phyloP scores from a whole-genome alignment of 2,888 invertebrate species.

The Piscicola geometra region DNA sequence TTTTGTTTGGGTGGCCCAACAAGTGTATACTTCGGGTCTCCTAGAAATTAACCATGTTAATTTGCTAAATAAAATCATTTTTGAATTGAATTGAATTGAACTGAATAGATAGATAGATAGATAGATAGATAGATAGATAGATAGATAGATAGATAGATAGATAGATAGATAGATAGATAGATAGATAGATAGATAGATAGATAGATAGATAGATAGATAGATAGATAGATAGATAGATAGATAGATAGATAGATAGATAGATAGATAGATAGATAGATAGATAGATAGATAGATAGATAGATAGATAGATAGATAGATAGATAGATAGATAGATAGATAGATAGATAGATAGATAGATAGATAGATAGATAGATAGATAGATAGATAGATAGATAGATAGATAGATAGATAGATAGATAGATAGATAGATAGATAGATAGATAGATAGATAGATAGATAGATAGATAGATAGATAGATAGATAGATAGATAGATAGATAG shows the following conservation, averaged over 20 bases:
- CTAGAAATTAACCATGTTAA: no score
- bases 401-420: constrained; percentile 24
- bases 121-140: constrained; percentile 9
- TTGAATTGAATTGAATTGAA: no score
- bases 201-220: constrained; percentile 1
- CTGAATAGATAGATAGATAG: neutral
- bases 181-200: constrained; percentile 7
- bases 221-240: constrained; percentile 22
- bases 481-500: constrained; percentile 20
- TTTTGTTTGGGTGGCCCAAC: no score
- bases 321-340: constrained; percentile 20
- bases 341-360: constrained; percentile 17
- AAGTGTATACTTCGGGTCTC: no score
- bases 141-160: constrained; percentile 7
- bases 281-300: constrained; percentile 5
- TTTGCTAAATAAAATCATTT: no score
- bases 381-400: constrained; percentile 17
- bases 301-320: constrained; percentile 16
- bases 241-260: constrained; percentile 17
- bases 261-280: constrained; percentile 10
- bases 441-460: constrained; percentile 16
- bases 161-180: constrained; percentile 10
- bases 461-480: constrained; percentile 28
- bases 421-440: constrained; percentile 20
- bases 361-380: constrained; percentile 16